phyloP scores from a whole-genome alignment of 2,797 vertebrate species.

The Rhodeus uyekii region DNA sequence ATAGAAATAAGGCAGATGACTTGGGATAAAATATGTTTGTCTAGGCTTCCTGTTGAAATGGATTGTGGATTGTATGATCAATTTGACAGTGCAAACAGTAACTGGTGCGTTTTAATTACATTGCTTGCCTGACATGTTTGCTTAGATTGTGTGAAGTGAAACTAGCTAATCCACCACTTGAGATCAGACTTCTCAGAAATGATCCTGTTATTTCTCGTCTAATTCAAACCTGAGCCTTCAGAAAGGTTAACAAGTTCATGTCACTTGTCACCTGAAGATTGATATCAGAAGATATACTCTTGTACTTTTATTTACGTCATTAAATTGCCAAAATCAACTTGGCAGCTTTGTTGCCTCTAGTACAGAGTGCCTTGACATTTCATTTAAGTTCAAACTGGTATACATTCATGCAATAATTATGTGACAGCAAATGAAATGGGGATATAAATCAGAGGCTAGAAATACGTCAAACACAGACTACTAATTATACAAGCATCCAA shows the following conservation, averaged over 20 bases:
- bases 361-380: neutral
- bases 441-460: neutral
- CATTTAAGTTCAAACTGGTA: neutral
- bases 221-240: neutral
- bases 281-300: neutral
- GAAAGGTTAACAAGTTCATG: neutral
- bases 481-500: neutral
- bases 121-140: constrained; percentile 18
- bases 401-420: neutral
- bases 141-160: neutral
- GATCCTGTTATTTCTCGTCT: neutral
- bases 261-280: neutral
- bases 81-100: neutral
- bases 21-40: neutral
- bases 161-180: constrained; percentile 21
- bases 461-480: neutral
- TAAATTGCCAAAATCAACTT: too few relatives aligned
- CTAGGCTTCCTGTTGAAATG: neutral
- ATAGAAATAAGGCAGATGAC: neutral
- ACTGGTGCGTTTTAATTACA: neutral
- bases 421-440: neutral
- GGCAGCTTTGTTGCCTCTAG: neutral
- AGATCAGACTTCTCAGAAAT: constrained; percentile 11
- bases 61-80: neutral
- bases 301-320: neutral